These are phyloP conservation scores for Apolygus lucorum DNA, from an alignment of 1,140 invertebrate species.

Conservation along the genomic window DNA sequence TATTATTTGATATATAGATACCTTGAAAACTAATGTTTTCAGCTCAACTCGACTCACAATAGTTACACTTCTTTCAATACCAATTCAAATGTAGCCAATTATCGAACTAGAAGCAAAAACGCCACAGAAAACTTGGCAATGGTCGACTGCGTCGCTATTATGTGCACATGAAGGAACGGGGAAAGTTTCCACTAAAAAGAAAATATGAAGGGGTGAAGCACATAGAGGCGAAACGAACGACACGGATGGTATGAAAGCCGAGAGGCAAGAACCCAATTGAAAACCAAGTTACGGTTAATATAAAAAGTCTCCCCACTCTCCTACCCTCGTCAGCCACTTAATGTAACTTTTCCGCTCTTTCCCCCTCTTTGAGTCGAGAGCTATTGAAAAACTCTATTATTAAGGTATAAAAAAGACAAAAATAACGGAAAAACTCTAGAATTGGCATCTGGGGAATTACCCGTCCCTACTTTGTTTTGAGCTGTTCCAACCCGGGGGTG, in stretches of 20 bases:
- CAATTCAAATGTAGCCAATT: too few species aligned
- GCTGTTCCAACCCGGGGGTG: background rate
- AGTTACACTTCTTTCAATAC: too few species aligned
- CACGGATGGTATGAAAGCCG: too few species aligned
- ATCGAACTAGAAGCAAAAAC: too few species aligned
- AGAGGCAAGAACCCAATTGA: background rate
- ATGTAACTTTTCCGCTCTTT: background rate
- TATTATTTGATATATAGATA: too few species aligned
- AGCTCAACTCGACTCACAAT: too few species aligned
- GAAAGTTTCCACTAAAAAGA: background rate
- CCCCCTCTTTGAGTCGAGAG: background rate
- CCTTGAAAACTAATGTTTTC: too few species aligned
- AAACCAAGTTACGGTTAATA: background rate
- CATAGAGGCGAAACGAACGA: background rate
- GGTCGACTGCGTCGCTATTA: too few species aligned
- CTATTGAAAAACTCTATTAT: background rate
- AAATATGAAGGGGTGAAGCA: background rate
- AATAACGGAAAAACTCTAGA: background rate
- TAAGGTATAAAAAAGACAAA: too few species aligned
- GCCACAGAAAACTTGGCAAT: too few species aligned
- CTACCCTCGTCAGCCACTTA: background rate
- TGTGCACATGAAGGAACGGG: background rate
- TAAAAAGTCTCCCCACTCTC: background rate
- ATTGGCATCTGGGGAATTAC: background rate
- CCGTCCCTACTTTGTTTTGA: background rate